Evolutionary conservation across 2,113 vertebrate species (phyloP), one percentile per base, ranked within the genome.

Genomic region (Struthidea cinerea): DNA sequence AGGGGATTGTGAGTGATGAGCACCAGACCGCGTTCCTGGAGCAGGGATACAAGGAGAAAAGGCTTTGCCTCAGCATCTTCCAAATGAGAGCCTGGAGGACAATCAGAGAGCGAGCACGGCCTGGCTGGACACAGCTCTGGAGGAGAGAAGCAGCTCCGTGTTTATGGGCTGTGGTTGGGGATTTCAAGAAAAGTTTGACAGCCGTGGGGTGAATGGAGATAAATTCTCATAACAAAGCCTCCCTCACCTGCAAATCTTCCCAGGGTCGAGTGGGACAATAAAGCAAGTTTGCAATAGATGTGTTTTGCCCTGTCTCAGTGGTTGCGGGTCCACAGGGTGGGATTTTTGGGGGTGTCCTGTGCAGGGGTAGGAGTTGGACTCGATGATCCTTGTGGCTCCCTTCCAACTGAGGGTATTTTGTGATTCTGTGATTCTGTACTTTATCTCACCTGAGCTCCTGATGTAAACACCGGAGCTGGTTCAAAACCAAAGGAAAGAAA

Each of bases 291-390:
- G 39, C n/a, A 82, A 35, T 17, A 3, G 11, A 32, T 22, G 21
- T 44, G 8, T 10, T 71, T 87, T 55, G 13, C 13, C 26, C 27
- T 55, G 0, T 23, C 13, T 76, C 33, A 11, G 74, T 12, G 23
- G 21, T 3, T 84, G 46, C 0, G 0, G 16, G 17, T 28, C 7
- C 22, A 19, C 9, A 32, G 35, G 33, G 53, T 24, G 41, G 24
- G 41, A 55, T 19, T 69, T 82, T 19, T 9, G n/a, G 61, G 17
- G 21, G 15, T 61, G 46, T 39, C 9, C 8, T 26, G n/a, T 46
- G 30, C 41, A 68, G 47, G 30, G 28, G 3, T 13, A 26, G 13
- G 30, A 68, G n/a, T 11, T 69, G 55, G 41, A 47, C 41, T 53
- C 10, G 0, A 4, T 32, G 24, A 16, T 47, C 24, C 11, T 46